These are phyloP conservation scores for Cherax destructor DNA, from an alignment of 1,140 invertebrate species.

Conservation along the genomic window DNA sequence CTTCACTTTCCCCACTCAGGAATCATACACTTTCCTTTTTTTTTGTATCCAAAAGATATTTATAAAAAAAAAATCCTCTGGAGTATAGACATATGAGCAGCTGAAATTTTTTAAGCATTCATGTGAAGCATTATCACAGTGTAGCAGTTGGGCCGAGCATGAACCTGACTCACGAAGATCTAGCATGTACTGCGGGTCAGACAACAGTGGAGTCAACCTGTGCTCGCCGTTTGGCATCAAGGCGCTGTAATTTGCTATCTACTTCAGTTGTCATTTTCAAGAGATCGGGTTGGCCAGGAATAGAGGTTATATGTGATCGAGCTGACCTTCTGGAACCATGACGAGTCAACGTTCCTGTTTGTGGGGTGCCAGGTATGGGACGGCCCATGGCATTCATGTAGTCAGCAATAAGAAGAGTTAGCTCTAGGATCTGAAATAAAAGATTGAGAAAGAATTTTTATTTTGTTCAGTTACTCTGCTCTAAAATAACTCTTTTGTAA, in stretches of 20 bases:
- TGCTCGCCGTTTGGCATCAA: constrained; percentile 58
- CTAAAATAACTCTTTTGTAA: too few species aligned
- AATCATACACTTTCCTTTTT: too few species aligned
- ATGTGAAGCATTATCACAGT: constrained; percentile 50
- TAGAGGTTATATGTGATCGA: constrained; percentile 39
- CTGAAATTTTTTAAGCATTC: neutral
- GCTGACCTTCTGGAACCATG: constrained; percentile 78
- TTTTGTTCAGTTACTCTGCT: too few species aligned
- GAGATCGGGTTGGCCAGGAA: constrained; percentile 66
- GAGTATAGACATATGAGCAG: neutral
- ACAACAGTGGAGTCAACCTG: constrained; percentile 64
- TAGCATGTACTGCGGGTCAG: constrained; percentile 59
- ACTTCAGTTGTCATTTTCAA: constrained; percentile 71
- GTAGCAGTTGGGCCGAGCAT: constrained; percentile 68
- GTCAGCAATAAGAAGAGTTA: constrained; percentile 94
- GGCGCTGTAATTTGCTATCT: constrained; percentile 64
- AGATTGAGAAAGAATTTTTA: constrained; percentile 3
- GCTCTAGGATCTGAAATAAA: constrained; percentile 86
- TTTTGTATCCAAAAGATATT: neutral
- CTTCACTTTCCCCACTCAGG: neutral
- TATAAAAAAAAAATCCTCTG: neutral
- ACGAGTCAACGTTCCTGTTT: constrained; percentile 87
- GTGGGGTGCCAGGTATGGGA: constrained; percentile 84
- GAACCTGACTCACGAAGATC: constrained; percentile 66
- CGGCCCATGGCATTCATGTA: constrained; percentile 94